Evolutionary conservation across 2,113 vertebrate species (phyloP).

Genomic region (Nothoprocta pentlandii): DNA sequence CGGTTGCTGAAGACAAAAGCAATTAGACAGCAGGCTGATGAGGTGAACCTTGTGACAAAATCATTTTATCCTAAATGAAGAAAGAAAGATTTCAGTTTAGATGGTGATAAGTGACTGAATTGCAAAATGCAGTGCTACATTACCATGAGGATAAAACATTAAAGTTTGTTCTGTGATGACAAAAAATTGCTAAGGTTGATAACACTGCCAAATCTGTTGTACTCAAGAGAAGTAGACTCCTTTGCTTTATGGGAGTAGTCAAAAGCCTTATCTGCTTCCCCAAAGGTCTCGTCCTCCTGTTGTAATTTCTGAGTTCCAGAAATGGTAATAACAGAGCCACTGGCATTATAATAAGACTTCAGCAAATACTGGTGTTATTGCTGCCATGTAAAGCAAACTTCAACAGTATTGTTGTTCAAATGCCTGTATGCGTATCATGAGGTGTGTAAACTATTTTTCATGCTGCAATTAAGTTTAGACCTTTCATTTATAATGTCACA

Average conservation of each 20-base stretch:
- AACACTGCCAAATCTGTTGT: neutral
- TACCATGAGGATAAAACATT: neutral
- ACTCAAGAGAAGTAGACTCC: neutral
- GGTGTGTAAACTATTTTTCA: neutral
- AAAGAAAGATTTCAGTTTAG: conserved; percentile 2
- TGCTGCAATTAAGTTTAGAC: neutral
- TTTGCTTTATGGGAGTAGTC: neutral
- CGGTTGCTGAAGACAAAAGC: conserved; percentile 32
- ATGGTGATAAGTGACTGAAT: conserved; percentile 2
- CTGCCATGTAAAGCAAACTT: neutral
- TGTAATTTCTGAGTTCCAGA: neutral
- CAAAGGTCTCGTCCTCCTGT: neutral
- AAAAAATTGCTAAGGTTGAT: neutral
- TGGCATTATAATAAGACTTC: neutral
- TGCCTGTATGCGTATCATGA: neutral
- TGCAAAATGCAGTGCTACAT: neutral
- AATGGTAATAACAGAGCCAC: neutral
- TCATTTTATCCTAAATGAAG: conserved; percentile 10
- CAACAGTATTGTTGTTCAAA: neutral
- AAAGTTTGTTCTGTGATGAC: neutral
- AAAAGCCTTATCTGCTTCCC: neutral
- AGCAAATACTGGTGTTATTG: neutral
- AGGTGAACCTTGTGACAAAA: conserved; percentile 24
- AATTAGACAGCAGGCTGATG: conserved; percentile 1
- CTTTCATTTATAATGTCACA: neutral